Base-by-base conservation (phyloP, 2,888 invertebrate genomes). In the Ecdyonurus torrentis region DNA sequence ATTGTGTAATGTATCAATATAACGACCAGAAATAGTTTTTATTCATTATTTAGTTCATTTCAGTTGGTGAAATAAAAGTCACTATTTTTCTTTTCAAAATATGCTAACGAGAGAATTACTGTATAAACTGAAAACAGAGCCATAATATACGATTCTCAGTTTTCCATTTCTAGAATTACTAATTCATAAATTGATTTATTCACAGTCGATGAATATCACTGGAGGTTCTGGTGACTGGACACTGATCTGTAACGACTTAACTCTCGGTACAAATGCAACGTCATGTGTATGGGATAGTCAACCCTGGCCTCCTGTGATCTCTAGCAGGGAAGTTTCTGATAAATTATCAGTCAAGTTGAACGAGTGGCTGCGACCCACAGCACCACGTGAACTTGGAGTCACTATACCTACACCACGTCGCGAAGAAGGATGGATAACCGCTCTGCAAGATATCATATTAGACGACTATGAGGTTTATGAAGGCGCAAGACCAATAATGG, bases 211-310 rank as follows among this genome's bases (percentile, higher is more conserved):
- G 37, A 37, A 5, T 15, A 5, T 15, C 37, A 37, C 37, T 15
- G 15, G 37, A 5, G 37, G 15, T 5, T 63, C 37, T 15, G 15
- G 37, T 15, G 37, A 37, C 7, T 63, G 73, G 66, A 62, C 37
- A 5, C 37, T 37, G 7, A 5, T 55, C 5, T 55, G 55, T 10
- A 2, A 5, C 2, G 5, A 60, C 25, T 20, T 55, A 5, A 55
- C 55, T 55, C 55, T 55, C 7, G n/a, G 55, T n/a, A 20, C 55
- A 58, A 66, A 65, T 1, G 10, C 60, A 2, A 63, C 65, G 0
- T 81, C 83, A 0, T 86, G 86, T 69, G 72, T 79, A 20, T 81
- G 85, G 79, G 75, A 83, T 1, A 76, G 74, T 55, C 85, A 86
- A 69, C 83, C 84, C 0, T 83, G 83, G 81, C 73, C 75, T 3